Evolutionary conservation across 2,888 invertebrate genomes (phyloP).

Genomic region (Lasius fuliginosus): DNA sequence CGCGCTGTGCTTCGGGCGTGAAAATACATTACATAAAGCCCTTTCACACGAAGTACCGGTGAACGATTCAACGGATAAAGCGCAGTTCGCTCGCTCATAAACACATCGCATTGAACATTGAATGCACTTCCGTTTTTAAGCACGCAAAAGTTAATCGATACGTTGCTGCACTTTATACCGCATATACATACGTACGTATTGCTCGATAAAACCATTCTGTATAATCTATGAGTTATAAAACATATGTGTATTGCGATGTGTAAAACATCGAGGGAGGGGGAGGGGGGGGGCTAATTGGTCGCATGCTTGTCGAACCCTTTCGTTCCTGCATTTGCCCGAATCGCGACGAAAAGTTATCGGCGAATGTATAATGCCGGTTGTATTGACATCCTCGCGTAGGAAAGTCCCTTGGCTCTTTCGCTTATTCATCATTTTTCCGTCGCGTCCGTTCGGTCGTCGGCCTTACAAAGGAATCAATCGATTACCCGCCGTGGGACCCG

Average conservation of each 20-base stretch:
- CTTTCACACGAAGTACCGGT: neutral
- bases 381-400: conserved; percentile 4
- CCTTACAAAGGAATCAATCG: conserved; percentile 68
- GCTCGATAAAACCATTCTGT: neutral
- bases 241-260: neutral
- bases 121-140: conserved; percentile 30
- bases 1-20: neutral
- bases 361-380: neutral
- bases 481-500: conserved; percentile 75
- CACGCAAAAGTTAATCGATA: conserved; percentile 42
- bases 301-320: neutral
- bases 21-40: conserved; percentile 15
- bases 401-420: neutral
- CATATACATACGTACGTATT: neutral
- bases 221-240: neutral
- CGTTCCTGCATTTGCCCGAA: no score
- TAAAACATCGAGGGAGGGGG: neutral
- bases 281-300: neutral
- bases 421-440: conserved; percentile 58
- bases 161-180: neutral
- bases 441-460: conserved; percentile 16
- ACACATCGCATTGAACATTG: conserved; percentile 45
- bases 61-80: conserved; percentile 40
- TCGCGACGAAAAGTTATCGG: neutral
- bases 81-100: conserved; percentile 22